Evolutionary conservation across 2,113 vertebrate species (phyloP).

Genomic region (Seriola rivoliana): DNA sequence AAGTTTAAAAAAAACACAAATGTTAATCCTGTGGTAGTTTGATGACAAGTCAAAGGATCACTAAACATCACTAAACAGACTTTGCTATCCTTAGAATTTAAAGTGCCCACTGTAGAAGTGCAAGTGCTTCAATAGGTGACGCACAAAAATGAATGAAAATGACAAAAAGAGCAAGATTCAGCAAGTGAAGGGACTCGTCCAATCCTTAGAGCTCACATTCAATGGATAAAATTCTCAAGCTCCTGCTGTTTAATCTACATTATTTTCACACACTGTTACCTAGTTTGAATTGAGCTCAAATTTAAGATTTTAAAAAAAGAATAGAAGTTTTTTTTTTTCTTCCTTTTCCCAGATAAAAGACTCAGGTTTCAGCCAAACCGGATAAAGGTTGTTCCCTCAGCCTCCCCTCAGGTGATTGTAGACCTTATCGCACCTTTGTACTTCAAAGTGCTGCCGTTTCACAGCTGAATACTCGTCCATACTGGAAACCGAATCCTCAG

Average conservation of each 20-base stretch:
- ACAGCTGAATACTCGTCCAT: conserved; percentile 34
- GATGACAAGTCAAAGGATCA: neutral
- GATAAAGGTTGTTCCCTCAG: conserved; percentile 13
- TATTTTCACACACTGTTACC: conserved; percentile 1
- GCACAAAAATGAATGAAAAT: neutral
- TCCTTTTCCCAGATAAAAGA: neutral
- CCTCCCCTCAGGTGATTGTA: conserved; percentile 29
- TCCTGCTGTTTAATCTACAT: neutral
- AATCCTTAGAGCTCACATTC: neutral
- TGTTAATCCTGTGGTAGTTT: too few relatives aligned
- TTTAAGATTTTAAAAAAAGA: neutral
- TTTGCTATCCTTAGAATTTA: neutral
- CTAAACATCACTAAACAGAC: neutral
- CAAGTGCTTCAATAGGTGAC: too few relatives aligned
- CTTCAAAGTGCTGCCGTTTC: conserved; percentile 57
- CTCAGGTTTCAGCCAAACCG: conserved; percentile 24
- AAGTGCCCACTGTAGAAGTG: too few relatives aligned
- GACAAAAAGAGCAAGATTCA: neutral
- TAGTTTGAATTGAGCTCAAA: neutral
- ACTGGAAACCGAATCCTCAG: conserved; percentile 39
- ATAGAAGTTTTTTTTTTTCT: neutral
- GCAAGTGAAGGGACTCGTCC: neutral
- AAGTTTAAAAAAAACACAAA: too few relatives aligned
- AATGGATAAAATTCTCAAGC: neutral
- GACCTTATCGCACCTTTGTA: conserved; percentile 39